These are phyloP conservation scores for Progne subis DNA, from an alignment of 2,113 vertebrate species.

Conservation along the genomic window DNA sequence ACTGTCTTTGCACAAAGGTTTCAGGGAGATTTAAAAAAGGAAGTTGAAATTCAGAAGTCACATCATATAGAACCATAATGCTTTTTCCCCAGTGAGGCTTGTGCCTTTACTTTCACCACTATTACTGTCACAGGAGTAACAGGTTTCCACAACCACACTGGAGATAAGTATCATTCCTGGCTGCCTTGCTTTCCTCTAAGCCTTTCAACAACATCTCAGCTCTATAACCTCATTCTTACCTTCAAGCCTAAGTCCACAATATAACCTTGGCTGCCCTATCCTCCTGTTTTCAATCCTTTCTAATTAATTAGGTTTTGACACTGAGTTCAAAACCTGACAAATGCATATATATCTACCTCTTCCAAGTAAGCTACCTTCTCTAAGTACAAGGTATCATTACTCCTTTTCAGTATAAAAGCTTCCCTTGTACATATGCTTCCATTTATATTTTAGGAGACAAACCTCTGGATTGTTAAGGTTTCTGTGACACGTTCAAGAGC, in stretches of 20 bases:
- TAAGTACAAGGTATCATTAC: background rate
- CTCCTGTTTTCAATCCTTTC: background rate
- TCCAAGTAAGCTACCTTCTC: background rate
- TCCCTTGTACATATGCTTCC: background rate
- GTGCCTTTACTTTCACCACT: background rate
- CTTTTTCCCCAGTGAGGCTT: background rate
- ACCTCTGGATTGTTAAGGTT: background rate
- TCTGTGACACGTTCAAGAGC: background rate
- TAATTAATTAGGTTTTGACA: background rate
- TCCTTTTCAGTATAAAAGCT: background rate
- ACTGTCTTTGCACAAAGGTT: background rate
- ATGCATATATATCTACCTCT: background rate
- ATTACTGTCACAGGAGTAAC: background rate
- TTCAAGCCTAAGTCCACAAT: background rate
- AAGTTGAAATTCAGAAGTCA: background rate
- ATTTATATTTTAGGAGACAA: background rate
- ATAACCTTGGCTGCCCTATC: background rate
- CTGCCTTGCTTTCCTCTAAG: background rate
- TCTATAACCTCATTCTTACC: background rate
- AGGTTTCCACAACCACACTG: background rate
- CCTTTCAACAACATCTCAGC: background rate
- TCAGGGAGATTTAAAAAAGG: background rate
- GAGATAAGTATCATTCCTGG: background rate
- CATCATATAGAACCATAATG: background rate
- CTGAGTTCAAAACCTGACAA: background rate